Evolutionary conservation across 2,888 invertebrate genomes (phyloP), one percentile per base, ranked within the genome.

Genomic region (Sepiola atlantica): DNA sequence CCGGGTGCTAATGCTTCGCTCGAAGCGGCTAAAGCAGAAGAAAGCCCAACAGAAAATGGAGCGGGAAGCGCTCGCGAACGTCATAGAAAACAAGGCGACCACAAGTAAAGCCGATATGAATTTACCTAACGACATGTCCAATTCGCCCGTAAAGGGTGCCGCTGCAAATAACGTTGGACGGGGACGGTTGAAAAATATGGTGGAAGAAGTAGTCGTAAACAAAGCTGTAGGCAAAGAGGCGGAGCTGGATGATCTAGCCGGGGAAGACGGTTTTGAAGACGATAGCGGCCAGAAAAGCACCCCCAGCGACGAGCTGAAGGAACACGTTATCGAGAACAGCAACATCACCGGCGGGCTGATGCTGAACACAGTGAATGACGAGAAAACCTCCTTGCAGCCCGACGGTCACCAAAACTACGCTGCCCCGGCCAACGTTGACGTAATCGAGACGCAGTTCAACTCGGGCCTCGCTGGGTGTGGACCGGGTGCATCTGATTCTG

Each of bases 371-470:
- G 99, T 99, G 94, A 98, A 98, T 94, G 98, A 98, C 97, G 98
- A 95, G 55, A 98, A 95, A 91, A 94, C 90, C 94, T 98, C 93
- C 1, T 35, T 93, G 35, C 54, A 61, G 21, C 35, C 35, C 98
- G 98, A 98, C 98, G 98, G 98, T 97, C 98, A 98, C 97, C 98
- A 98, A 94, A 98, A 98, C 95, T 98, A 98, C 97, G 98, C 98
- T 94, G 98, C 98, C 24, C 95, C 96, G 45, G 90, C 95, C 61
- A 94, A 92, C 57, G 95, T 95, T 20, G 96, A 96, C 94, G 32
- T 77, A 77, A 96, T 96, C 18, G 96, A 96, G 94, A 96, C 95
- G 8, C 95, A 95, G 94, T 96, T 96, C 91, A 95, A 95, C 45
- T 95, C 95, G 28, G 92, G 95, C 90, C 94, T 90, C 90, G 45